Base-by-base conservation (phyloP, 2,797 vertebrate genomes). In the Macrochelys suwanniensis region DNA sequence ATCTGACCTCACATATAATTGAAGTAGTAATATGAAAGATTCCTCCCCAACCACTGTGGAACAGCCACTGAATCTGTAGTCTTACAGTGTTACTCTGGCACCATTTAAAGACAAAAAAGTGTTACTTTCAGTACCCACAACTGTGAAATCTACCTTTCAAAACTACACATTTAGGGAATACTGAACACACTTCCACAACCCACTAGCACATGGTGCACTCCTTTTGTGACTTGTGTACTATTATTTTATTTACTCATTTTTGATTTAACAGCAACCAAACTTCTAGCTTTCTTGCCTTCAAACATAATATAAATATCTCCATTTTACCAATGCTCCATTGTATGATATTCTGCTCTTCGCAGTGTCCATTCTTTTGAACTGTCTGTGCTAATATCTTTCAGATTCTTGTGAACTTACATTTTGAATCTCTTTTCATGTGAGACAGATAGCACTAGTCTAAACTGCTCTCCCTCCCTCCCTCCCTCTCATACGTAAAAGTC, bases 381-480 rank as follows among this genome's bases (percentile, higher is more conserved):
- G 26, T 57, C 49, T 71, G 37, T 61, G 79, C 78, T 16, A 57
- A 7, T 11, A 26, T 11, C 42, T 65, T 57, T 83, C 90, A 28
- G 78, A 61, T 49, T 7, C 54, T 51, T 61, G 10, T 79, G n/a
- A 45, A 84, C 31, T 65, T 68, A 84, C 25, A 80, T n/a, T 84
- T 77, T 57, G 42, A 61, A 76, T 86, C 33, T 80, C 54, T 89
- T 80, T 85, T 80, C 91, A 25, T 10, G 31, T 31, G 93, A 89
- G 37, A 1, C 42, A 49, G 71, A 49, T 49, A 61, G 68, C 78
- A 56, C 51, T 1, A 33, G 83, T 50, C 5, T 25, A 82, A 65
- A 80, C n/a, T 81, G 74, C 17, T 45, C 61, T 92, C 82, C 25
- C 49, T 47, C 91, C 26, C 45, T 51, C 82, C 53, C 45, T 37